Conservation (phyloP, 92 coral and sea anemone species). For the Epizoanthus fatuus region DNA sequence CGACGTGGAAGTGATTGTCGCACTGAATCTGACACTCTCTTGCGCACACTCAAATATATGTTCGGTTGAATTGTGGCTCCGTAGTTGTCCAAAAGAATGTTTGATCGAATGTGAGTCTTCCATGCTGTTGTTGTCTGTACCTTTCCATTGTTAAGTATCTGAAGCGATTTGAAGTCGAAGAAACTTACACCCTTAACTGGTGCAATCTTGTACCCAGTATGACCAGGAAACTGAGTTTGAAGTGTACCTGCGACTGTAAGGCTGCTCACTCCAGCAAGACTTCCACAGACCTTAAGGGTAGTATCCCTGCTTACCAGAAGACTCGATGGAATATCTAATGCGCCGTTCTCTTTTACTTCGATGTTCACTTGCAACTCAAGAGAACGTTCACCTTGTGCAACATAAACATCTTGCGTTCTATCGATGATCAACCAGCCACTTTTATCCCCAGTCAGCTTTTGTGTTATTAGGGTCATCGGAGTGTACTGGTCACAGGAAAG, state of each 20-base stretch:
- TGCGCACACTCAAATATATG: constrained; percentile 15
- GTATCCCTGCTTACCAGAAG: constrained; percentile 45
- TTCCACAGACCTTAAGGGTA: constrained; percentile 53
- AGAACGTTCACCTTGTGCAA: constrained; percentile 22
- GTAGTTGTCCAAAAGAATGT: constrained; percentile 57
- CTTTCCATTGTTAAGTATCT: constrained; percentile 53
- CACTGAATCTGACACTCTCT: constrained; percentile 12
- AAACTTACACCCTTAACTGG: constrained; percentile 36
- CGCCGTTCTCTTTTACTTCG: constrained; percentile 55
- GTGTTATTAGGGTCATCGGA: constrained; percentile 64
- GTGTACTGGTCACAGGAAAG: constrained; percentile 57
- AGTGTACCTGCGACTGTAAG: constrained; percentile 61
- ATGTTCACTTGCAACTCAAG: constrained; percentile 35
- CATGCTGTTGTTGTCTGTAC: constrained; percentile 52
- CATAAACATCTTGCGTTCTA: constrained; percentile 64
- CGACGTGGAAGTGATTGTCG: constrained; percentile 27
- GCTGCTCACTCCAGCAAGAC: constrained; percentile 64
- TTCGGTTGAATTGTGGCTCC: constrained; percentile 45
- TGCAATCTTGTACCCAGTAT: constrained; percentile 60
- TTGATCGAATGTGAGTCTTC: constrained; percentile 26
- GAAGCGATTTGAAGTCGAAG: constrained; percentile 54
- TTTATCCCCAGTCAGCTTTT: constrained; percentile 62
- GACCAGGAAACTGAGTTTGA: constrained; percentile 64
- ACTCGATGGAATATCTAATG: constrained; percentile 54
- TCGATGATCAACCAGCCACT: constrained; percentile 50